These are phyloP conservation scores for Pitangus sulphuratus DNA, from an alignment of 2,797 vertebrate genomes.

Conservation along the genomic window DNA sequence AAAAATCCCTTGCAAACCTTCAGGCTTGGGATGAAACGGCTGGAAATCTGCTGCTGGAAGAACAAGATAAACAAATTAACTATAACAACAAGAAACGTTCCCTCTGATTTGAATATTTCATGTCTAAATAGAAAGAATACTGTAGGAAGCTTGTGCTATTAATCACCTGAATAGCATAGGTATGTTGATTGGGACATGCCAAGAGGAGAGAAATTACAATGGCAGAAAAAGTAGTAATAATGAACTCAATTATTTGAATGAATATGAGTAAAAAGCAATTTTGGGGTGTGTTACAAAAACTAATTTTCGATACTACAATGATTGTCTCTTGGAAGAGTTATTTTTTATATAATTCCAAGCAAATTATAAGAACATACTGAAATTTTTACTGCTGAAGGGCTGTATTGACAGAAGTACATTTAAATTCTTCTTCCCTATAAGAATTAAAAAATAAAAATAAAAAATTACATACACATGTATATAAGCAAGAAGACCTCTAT, in stretches of 20 bases:
- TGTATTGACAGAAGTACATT: neutral
- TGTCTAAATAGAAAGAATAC: neutral
- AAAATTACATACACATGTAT: neutral
- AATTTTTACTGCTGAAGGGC: neutral
- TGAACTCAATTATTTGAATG: neutral
- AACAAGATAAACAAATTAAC: neutral
- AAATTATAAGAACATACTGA: neutral
- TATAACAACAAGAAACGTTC: neutral
- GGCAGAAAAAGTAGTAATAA: neutral
- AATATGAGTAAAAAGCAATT: neutral
- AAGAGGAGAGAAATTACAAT: neutral
- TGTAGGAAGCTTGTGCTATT: neutral
- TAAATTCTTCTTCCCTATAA: neutral
- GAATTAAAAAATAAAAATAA: neutral
- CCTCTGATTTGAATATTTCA: neutral
- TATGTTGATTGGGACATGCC: neutral
- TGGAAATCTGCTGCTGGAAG: neutral
- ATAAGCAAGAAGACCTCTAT: rapidly evolving
- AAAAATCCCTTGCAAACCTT: neutral
- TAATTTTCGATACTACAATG: neutral
- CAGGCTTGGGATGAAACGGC: too few species aligned
- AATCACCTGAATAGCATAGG: neutral
- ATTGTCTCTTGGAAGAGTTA: neutral
- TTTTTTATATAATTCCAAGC: neutral
- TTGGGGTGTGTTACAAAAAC: neutral